Evolutionary conservation across 2,113 vertebrate genomes (phyloP).

Genomic region (Bucco capensis): DNA sequence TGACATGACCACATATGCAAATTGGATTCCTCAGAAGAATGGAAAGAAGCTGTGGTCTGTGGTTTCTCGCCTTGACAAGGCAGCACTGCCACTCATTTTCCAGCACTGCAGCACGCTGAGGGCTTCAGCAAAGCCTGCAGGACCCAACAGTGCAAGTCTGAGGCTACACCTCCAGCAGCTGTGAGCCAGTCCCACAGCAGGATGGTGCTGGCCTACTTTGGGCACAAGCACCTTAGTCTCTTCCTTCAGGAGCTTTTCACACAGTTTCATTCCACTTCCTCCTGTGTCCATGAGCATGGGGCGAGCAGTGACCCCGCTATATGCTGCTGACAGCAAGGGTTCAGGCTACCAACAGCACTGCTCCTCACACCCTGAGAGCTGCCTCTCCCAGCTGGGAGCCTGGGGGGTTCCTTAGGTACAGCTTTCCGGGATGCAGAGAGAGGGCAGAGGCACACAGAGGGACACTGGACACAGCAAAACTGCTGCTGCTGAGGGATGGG

Average conservation of each 20-base stretch:
- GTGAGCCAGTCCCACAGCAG: rapidly evolving
- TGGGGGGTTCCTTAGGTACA: too few species aligned
- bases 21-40: conserved; percentile 66
- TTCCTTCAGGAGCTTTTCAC: background rate
- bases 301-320: background rate
- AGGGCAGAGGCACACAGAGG: background rate
- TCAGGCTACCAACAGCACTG: background rate
- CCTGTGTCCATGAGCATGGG: rapidly evolving
- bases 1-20: conserved; percentile 59
- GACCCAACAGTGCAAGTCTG: too few species aligned
- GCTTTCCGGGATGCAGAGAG: background rate
- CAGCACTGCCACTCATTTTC: conserved; percentile 4
- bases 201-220: rapidly evolving
- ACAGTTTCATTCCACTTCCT: background rate
- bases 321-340: rapidly evolving
- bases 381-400: too few species aligned
- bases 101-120: background rate
- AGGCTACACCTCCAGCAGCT: rapidly evolving
- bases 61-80: conserved; percentile 74
- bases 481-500: background rate
- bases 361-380: background rate
- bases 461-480: rapidly evolving
- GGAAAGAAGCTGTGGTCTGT: conserved; percentile 74
- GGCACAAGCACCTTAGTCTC: rapidly evolving
- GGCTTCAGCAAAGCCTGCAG: background rate